These are phyloP conservation scores for Eristalis pertinax DNA, from an alignment of 2,888 invertebrate genomes.

Conservation along the genomic window DNA sequence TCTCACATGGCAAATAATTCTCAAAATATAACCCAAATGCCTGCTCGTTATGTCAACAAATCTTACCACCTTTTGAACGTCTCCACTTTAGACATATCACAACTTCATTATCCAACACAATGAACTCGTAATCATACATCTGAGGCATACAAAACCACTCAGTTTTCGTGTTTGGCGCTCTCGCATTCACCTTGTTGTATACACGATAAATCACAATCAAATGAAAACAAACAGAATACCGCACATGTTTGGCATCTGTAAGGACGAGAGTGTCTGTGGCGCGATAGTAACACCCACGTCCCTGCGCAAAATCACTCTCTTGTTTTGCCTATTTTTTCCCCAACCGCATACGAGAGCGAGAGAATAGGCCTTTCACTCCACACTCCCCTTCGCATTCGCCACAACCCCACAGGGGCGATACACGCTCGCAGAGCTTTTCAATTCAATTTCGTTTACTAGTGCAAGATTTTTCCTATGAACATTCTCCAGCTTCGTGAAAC, in stretches of 20 bases:
- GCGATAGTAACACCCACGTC: conserved; percentile 28
- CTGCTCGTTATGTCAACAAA: background rate
- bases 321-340: conserved; percentile 6
- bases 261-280: conserved; percentile 30
- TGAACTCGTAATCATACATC: conserved; percentile 20
- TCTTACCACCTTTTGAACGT: conserved; percentile 1
- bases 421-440: conserved; percentile 52
- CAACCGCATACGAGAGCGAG: conserved; percentile 9
- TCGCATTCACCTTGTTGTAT: conserved; percentile 29
- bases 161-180: conserved; percentile 19
- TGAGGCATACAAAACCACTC: conserved; percentile 7
- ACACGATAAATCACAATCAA: conserved; percentile 66
- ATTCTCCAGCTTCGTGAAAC: conserved; percentile 60
- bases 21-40: background rate
- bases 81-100: background rate
- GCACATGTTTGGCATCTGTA: conserved; percentile 59
- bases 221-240: conserved; percentile 62
- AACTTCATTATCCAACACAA: conserved; percentile 24
- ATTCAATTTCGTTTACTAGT: conserved; percentile 59
- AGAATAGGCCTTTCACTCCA: background rate
- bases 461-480: conserved; percentile 40
- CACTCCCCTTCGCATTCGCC: background rate
- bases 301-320: conserved; percentile 63
- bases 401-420: conserved; percentile 1
- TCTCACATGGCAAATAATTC: background rate